Evolutionary conservation across 2,888 invertebrate species (phyloP).

Genomic region (Monoplex corrugatus): DNA sequence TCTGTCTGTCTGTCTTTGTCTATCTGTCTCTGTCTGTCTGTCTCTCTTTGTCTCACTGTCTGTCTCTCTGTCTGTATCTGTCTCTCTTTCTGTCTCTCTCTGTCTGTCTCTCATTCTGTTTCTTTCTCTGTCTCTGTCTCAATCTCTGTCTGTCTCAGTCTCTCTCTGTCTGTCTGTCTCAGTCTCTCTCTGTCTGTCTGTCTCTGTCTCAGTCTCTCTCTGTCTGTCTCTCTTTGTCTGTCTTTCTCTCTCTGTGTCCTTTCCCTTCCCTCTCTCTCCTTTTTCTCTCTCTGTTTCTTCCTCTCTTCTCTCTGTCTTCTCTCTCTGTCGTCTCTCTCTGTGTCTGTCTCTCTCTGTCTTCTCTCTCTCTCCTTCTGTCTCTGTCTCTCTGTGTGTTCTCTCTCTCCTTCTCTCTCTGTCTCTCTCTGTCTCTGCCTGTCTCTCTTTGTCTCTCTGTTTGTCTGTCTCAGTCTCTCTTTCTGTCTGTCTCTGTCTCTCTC

Average conservation of each 20-base stretch:
- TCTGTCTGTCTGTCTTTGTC: neutral
- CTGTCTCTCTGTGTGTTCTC: too few relatives aligned
- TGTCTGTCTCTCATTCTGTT: too few relatives aligned
- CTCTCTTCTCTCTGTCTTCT: neutral
- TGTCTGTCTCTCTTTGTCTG: neutral
- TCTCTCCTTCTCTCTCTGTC: too few relatives aligned
- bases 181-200: neutral
- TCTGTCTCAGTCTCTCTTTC: neutral
- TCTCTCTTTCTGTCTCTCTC: slow-evolving; percentile 2
- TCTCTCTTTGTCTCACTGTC: neutral
- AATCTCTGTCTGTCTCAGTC: too few relatives aligned
- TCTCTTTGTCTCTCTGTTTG: neutral
- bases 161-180: too few relatives aligned
- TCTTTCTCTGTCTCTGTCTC: too few relatives aligned
- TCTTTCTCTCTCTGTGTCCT: slow-evolving; percentile 19
- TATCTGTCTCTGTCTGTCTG: neutral
- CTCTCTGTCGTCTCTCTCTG: too few relatives aligned
- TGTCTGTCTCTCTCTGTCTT: too few relatives aligned
- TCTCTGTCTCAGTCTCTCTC: neutral
- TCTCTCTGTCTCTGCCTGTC: neutral
- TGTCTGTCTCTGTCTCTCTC: neutral
- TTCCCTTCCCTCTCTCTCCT: neutral
- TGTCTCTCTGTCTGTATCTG: slow-evolving; percentile 3
- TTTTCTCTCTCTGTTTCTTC: slow-evolving; percentile 30
- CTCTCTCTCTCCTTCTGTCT: too few relatives aligned